Evolutionary conservation across 2,888 invertebrate genomes (phyloP), one percentile per base, ranked within the genome.

Genomic region (Athalia cordata): DNA sequence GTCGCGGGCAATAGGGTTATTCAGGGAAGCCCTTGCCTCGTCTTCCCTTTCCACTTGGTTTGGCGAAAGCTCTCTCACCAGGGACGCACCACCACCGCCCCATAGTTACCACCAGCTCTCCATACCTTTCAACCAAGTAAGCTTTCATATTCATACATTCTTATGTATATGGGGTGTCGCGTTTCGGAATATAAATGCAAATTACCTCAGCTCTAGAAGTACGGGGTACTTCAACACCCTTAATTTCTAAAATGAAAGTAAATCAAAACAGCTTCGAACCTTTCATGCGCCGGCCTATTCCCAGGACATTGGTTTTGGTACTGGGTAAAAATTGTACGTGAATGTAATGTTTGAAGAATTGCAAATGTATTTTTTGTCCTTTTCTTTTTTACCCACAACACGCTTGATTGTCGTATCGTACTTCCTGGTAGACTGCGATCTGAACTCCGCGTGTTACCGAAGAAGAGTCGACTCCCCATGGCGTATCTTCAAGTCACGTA

Each of bases 101-200:
- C 52, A 68, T 55, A 68, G 72, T 72, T 59, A 72, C 57, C 72
- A 29, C 29, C 29, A 29, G 29, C 29, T 29, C 29, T 29, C 29
- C 29, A 29, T 29, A 29, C 29, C 29, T 29, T 72, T 59, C 45
- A 59, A 72, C 70, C 57, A 72, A 72, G 57, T 72, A 72, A 52
- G 70, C 70, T 72, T 72, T 47, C 72, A 72, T 72, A 59, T 72
- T 72, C 72, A 72, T 72, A 72, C 72, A 59, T 72, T 72, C 72
- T 72, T 72, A 72, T 45, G 57, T 59, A 72, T 29, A 52, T 47
- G 13, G 72, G 47, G 70, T 59, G 72, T 59, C 59, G 52, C 72
- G 45, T 72, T 72, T 72, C 15, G 52, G 72, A 29, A 59, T 72
- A 59, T 72, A 72, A 72, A 72, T 72, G 72, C 47, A 72, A 72